Evolutionary conservation across 92 coral and sea anemone species (phyloP), one percentile per base, ranked within the genome.

Genomic region (Phenganax marumi): DNA sequence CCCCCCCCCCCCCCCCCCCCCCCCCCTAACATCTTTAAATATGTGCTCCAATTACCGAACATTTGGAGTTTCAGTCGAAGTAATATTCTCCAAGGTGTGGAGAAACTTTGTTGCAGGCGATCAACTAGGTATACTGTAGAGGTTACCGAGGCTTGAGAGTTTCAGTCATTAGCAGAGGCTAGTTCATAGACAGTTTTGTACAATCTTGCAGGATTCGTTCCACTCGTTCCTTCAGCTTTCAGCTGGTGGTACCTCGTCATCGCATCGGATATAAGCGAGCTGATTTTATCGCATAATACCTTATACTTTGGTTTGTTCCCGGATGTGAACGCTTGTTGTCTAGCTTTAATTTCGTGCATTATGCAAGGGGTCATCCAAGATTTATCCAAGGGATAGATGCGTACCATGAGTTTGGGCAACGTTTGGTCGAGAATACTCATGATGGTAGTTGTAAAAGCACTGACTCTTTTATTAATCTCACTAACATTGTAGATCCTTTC

Each of bases 301-400:
- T n/a, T n/a, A n/a, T n/a, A n/a, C n/a, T n/a, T n/a, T n/a, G n/a
- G n/a, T n/a, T n/a, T n/a, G n/a, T n/a, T n/a, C n/a, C n/a, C n/a
- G n/a, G n/a, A n/a, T n/a, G n/a, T n/a, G n/a, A n/a, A n/a, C n/a
- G n/a, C n/a, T n/a, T n/a, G n/a, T 24, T 81, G 85, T 51, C 85
- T 81, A 7, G 57, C 21, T 50, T 68, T 81, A 12, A 81, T 81
- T 24, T 66, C 85, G 17, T 8, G 58, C 52, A 66, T 81, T 18
- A 68, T 81, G 26, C 47, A 53, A 3, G 85, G 54, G 1, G 85
- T 68, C 85, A 81, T 81, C 79, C 85, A 81, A 6, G 85, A 78
- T 53, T 81, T 81, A 78, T 81, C 85, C 0, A 78, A 47, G 39
- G 78, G 78, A n/a, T 81, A 78, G 46, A 11, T 23, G 3, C 85